phyloP scores from a whole-genome alignment of 2,888 invertebrate species.

The Orchestes rusci region DNA sequence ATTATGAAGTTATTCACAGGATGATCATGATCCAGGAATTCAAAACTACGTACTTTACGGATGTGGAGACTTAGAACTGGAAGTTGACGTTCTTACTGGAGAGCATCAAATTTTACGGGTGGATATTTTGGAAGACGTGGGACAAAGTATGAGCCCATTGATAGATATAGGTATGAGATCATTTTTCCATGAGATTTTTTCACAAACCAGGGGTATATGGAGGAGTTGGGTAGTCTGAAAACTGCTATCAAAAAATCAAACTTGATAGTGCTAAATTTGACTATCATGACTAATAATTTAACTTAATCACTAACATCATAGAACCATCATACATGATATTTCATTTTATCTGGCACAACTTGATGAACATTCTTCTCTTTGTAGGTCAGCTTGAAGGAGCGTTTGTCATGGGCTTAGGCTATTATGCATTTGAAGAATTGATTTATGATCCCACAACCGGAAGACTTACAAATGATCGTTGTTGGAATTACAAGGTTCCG shows the following conservation, averaged over 20 bases:
- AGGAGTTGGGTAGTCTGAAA: no score
- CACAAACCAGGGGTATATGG: no score
- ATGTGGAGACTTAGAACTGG: constrained; percentile 58
- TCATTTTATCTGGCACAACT: no score
- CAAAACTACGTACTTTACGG: constrained; percentile 59
- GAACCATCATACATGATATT: no score
- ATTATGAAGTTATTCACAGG: constrained; percentile 30
- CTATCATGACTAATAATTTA: no score
- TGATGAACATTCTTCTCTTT: no score
- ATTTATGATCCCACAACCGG: constrained; percentile 44
- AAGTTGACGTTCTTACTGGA: constrained; percentile 72
- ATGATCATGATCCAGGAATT: constrained; percentile 45
- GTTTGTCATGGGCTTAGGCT: constrained; percentile 56
- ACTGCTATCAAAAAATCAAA: no score
- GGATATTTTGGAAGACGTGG: constrained; percentile 67
- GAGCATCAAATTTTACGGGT: constrained; percentile 61
- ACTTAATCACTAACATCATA: no score
- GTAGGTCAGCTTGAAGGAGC: constrained; percentile 68
- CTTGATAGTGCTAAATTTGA: no score
- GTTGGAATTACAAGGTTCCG: constrained; percentile 77
- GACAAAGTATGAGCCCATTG: constrained; percentile 63
- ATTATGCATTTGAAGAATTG: constrained; percentile 62
- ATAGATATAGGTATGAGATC: constrained; percentile 64
- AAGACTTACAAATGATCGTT: constrained; percentile 60
- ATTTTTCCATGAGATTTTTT: no score